Conservation (phyloP, 2,888 invertebrate species). For the Muschampia plurimacula region DNA sequence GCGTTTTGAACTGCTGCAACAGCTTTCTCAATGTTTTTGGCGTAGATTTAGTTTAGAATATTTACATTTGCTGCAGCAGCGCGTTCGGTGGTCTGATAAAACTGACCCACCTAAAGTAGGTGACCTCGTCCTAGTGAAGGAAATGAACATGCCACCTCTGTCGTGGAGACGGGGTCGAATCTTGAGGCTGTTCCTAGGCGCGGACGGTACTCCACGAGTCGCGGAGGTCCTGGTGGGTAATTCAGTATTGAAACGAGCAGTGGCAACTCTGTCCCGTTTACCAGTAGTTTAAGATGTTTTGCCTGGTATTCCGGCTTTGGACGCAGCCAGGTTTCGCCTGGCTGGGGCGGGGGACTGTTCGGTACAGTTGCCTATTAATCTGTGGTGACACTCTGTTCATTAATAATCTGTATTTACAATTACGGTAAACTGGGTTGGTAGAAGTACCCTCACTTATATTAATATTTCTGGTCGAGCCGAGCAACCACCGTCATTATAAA, state of each 20-base stretch:
- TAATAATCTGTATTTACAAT: too few relatives aligned
- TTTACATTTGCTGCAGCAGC: slow-evolving; percentile 44
- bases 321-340: slow-evolving; percentile 4
- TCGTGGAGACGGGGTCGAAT: slow-evolving; percentile 1
- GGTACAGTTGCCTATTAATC: too few relatives aligned
- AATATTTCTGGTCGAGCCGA: too few relatives aligned
- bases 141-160: background rate
- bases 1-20: slow-evolving; percentile 45
- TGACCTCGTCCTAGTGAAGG: slow-evolving; percentile 5
- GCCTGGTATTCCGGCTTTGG: background rate
- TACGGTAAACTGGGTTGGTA: too few relatives aligned
- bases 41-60: slow-evolving; percentile 43
- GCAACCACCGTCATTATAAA: too few relatives aligned
- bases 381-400: too few relatives aligned
- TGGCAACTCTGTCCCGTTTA: slow-evolving; percentile 22
- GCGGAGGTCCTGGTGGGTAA: slow-evolving; percentile 6
- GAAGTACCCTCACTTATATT: too few relatives aligned
- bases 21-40: slow-evolving; percentile 44
- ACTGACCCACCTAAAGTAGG: slow-evolving; percentile 24
- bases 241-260: slow-evolving; percentile 11
- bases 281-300: slow-evolving; percentile 4
- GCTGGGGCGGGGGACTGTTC: background rate
- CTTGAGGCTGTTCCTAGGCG: slow-evolving; percentile 9
- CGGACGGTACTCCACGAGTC: slow-evolving; percentile 14
- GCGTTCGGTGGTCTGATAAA: slow-evolving; percentile 41